These are phyloP conservation scores for Suncus etruscus DNA, from an alignment of 2,113 vertebrate species.

Conservation along the genomic window DNA sequence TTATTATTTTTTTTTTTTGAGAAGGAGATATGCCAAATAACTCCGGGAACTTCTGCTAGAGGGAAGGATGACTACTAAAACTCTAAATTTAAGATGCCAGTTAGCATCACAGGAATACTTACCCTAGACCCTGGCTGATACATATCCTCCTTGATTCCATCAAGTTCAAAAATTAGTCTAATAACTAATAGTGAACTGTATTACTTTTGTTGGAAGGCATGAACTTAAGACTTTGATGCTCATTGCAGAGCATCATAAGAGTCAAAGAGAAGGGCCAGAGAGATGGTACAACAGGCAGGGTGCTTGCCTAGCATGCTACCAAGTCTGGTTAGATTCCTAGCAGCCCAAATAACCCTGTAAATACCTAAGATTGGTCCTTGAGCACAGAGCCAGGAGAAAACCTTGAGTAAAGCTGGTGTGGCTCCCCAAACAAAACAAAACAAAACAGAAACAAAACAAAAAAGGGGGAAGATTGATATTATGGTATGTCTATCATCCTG, in stretches of 20 bases:
- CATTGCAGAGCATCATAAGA: background rate
- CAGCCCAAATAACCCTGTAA: too few relatives aligned
- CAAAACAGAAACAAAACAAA: background rate
- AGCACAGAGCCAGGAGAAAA: too few relatives aligned
- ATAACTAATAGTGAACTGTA: background rate
- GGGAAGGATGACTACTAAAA: background rate
- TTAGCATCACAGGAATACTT: background rate
- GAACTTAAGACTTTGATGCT: background rate
- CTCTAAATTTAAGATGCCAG: background rate
- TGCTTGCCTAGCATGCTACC: too few relatives aligned
- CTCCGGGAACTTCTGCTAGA: background rate
- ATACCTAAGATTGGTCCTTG: too few relatives aligned
- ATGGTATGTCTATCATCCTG: background rate
- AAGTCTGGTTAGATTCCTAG: too few relatives aligned
- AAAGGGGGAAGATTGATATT: background rate
- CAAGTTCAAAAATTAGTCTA: background rate
- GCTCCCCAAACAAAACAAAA: too few relatives aligned
- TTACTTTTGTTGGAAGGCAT: background rate
- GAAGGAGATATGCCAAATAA: too few relatives aligned
- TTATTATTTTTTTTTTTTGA: too few relatives aligned
- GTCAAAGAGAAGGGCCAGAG: too few relatives aligned
- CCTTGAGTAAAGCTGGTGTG: too few relatives aligned
- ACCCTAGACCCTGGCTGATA: background rate
- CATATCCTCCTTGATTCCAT: background rate
- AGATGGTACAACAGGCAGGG: too few relatives aligned